Base-by-base conservation (phyloP, 2,888 invertebrate genomes). In the Lagria hirta region DNA sequence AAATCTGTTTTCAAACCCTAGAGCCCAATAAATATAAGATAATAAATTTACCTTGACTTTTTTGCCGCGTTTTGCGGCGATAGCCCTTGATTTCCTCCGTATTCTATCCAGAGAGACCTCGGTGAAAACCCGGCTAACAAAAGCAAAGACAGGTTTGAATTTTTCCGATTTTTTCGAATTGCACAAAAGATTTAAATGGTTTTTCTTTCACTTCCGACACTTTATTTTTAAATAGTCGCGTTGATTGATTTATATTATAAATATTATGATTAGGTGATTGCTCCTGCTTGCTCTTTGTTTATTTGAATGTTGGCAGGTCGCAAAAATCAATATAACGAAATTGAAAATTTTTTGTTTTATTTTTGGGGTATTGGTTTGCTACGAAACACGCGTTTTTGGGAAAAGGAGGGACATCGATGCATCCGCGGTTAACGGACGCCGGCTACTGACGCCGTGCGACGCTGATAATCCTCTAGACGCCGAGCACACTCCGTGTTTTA, bases 41-140 rank as follows among this genome's bases (percentile, higher is more conserved):
- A 28, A 24, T n/a, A n/a, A 32, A 61, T 78, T 74, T 74, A 87
- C 87, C 84, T 87, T 87, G 75, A 86, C 86, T 81, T 85, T 85
- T 75, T 85, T 81, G 71, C 81, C 81, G 77, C 80, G 81, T 72
- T 78, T 84, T 72, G 86, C 86, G 77, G 87, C 87, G 75, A 88
- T 85, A 76, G 86, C 86, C 80, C 87, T 83, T 75, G 88, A 86
- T 76, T 86, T 87, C 68, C 83, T 84, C 73, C 86, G 81, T 78
- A 88, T 79, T 73, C 85, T 84, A 85, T 88, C 87, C 87, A 83
- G 82, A 73, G 49, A 11, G 12, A 11, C 38, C 33, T 24, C 24
- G 13, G 22, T n/a, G 12, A 18, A 34, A 7, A 17, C 33, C 10
- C 17, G 23, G 13, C 33, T n/a, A n/a, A n/a, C n/a, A n/a, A n/a